These are phyloP conservation scores for Coregonus ussuriensis DNA, from an alignment of 2,797 vertebrate species.

Conservation along the genomic window DNA sequence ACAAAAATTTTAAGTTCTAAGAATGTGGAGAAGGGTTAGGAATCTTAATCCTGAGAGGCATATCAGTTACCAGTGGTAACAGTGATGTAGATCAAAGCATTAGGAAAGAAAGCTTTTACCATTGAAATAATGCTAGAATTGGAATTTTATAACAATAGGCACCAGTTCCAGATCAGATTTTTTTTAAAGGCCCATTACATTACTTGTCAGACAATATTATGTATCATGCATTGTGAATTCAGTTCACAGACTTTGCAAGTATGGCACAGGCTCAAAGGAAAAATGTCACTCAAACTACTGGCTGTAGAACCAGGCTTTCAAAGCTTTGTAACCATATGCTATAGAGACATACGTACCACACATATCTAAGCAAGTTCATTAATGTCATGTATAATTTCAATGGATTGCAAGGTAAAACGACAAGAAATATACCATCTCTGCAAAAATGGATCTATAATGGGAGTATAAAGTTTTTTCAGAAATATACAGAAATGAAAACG, in stretches of 20 bases:
- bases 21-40: conserved; percentile 53
- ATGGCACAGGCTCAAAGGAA: neutral
- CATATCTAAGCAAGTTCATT: neutral
- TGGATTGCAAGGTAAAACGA: neutral
- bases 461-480: neutral
- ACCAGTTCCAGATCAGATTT: conserved; percentile 29
- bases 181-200: conserved; percentile 43
- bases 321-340: neutral
- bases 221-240: neutral
- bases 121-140: conserved; percentile 26
- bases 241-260: neutral
- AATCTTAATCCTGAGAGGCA: conserved; percentile 71
- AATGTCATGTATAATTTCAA: neutral
- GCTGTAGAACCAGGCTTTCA: neutral
- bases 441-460: neutral
- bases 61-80: conserved; percentile 64
- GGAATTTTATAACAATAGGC: conserved; percentile 30
- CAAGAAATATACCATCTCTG: neutral
- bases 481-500: neutral
- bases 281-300: neutral
- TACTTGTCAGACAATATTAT: conserved; percentile 7
- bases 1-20: conserved; percentile 57
- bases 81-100: conserved; percentile 23
- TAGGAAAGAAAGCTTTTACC: conserved; percentile 59
- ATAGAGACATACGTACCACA: neutral